A percentile compares a stretch with the other conserved stretches of the same genome.
phyloP scores from a whole-genome alignment of 1,140 invertebrate species.

The Drosophila ananassae region DNA sequence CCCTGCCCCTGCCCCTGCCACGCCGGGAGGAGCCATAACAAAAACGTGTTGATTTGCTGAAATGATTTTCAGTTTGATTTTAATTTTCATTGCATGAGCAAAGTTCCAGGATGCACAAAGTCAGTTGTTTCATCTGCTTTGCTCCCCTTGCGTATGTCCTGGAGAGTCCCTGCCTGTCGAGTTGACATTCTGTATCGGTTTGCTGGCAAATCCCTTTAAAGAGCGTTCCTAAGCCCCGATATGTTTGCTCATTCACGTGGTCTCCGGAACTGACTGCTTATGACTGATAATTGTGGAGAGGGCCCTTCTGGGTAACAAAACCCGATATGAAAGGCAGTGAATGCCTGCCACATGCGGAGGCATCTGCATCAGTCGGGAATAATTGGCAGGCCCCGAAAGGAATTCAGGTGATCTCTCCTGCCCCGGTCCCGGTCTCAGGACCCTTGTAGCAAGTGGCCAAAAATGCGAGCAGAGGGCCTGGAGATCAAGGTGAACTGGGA shows the following conservation, averaged over 20 bases:
- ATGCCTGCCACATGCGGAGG: neutral
- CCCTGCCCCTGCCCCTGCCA: neutral
- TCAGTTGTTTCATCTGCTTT: constrained; percentile 45
- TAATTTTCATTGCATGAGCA: constrained; percentile 22
- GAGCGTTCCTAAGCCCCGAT: neutral
- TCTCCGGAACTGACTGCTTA: no score
- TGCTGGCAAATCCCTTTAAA: neutral
- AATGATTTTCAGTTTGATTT: constrained; percentile 50
- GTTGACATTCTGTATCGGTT: neutral
- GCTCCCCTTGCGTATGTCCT: neutral
- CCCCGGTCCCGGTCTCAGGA: no score
- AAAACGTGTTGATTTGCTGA: constrained; percentile 63
- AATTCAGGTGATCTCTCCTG: no score
- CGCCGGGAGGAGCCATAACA: constrained; percentile 18
- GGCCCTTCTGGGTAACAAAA: no score
- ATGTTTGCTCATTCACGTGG: no score
- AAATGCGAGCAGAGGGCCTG: no score
- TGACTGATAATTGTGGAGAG: no score
- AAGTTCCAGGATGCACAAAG: constrained; percentile 34
- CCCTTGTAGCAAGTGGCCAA: no score
- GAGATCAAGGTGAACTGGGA: no score
- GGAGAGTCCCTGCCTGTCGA: neutral
- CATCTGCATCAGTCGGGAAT: constrained; percentile 11
- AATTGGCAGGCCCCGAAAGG: constrained; percentile 1
- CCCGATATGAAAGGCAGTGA: neutral